Evolutionary conservation across 37 sponge, comb jelly and placozoan species (phyloP), one percentile per base, ranked within the genome.

Genomic region (Halichondria panicea): DNA sequence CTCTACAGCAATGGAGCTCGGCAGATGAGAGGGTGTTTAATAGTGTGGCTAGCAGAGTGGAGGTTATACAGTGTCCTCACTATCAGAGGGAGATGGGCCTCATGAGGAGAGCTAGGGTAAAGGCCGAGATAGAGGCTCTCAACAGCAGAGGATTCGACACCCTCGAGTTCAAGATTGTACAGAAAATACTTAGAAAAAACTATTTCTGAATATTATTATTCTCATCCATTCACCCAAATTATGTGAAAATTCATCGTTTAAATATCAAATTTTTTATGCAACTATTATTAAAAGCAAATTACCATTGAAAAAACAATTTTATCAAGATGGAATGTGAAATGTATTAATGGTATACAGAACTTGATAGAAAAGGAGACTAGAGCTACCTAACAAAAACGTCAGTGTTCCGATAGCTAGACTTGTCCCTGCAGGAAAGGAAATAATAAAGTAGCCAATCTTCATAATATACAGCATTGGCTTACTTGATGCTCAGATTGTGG

Each of bases 51-150:
- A 28, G 48, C 11, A 18, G 32, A 43, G 27, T 75, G 46, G 52
- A 83, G 21, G 43, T 40, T 25, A 74, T 79, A 61, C 70, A 55
- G 27, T 30, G 76, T 55, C 81, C 89, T 15, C 37, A 32, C 71
- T 92, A 84, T 48, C 22, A 11, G 12, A 34, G 81, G 36, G 95
- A 94, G 54, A 40, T 90, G 2, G 42, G 21, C 15, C 36, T 77
- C 44, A 94, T 90, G 91, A 66, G 55, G 0, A 48, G 74, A 32
- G 44, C 59, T 41, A 69, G 53, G 30, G 74, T 84, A 2, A 94
- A 94, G 55, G 91, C 87, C n/a, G 95, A 94, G 53, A 94, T 90
- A 31, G 95, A 94, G 56, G 84, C 95, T 12, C 55, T 94, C 63
- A 91, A 91, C 54, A 55, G 43, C 0, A 42, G 40, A 19, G 71